Evolutionary conservation across 2,888 invertebrate genomes (phyloP).

Genomic region (Synergus laeviventris): DNA sequence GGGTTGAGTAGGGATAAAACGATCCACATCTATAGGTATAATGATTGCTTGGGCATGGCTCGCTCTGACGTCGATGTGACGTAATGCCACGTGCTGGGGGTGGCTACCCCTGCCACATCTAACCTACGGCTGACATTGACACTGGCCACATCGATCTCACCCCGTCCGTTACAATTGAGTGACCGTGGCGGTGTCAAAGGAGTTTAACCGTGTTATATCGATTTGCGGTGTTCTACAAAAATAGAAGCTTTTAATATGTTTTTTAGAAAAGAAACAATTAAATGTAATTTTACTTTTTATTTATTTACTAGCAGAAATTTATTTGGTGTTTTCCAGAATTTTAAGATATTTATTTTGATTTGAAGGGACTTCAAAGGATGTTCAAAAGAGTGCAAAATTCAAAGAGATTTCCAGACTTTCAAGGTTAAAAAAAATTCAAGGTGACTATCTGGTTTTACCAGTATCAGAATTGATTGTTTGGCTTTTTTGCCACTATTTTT

Average conservation of each 20-base stretch:
- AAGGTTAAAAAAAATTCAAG: too few relatives aligned
- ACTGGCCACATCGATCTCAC: slow-evolving; percentile 48
- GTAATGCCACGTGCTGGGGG: slow-evolving; percentile 52
- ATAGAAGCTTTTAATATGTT: neutral
- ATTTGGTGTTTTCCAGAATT: too few relatives aligned
- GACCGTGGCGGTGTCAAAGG: slow-evolving; percentile 44
- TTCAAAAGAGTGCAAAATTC: too few relatives aligned
- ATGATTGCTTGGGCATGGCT: slow-evolving; percentile 38
- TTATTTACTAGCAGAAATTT: too few relatives aligned
- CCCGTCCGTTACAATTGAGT: slow-evolving; percentile 25
- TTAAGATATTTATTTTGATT: too few relatives aligned
- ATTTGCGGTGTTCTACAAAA: neutral
- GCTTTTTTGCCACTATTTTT: too few relatives aligned
- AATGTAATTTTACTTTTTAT: too few relatives aligned
- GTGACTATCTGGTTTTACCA: too few relatives aligned
- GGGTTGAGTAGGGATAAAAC: slow-evolving; percentile 38
- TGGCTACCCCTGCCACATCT: slow-evolving; percentile 50
- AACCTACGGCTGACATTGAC: slow-evolving; percentile 54
- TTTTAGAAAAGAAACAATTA: too few relatives aligned
- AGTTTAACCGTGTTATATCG: slow-evolving; percentile 19
- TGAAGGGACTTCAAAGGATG: too few relatives aligned
- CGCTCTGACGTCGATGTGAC: slow-evolving; percentile 48
- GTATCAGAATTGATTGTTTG: too few relatives aligned
- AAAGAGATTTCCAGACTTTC: too few relatives aligned
- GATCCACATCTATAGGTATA: slow-evolving; percentile 20